phyloP scores from a whole-genome alignment of 2,888 invertebrate species.

The Ditula angustiorana region DNA sequence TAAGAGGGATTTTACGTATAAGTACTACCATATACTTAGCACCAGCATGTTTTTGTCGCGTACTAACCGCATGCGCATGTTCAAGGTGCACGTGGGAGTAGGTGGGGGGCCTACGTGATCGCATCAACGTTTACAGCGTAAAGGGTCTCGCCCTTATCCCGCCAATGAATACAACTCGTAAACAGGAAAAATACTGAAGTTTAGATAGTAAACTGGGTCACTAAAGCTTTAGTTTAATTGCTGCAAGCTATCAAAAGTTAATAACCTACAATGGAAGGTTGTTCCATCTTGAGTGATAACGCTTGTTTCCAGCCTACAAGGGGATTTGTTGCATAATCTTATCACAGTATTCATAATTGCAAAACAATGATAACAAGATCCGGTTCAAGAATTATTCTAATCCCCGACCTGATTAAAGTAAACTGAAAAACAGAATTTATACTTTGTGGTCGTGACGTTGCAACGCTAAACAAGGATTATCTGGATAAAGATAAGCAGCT shows the following conservation, averaged over 20 bases:
- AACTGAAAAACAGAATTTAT: neutral
- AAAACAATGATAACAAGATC: slow-evolving; percentile 20
- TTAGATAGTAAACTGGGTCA: slow-evolving; percentile 14
- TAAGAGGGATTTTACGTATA: neutral
- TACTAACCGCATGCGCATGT: neutral
- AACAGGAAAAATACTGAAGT: slow-evolving; percentile 10
- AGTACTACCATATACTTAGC: neutral
- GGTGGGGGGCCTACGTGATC: slow-evolving; percentile 30
- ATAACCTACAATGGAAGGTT: neutral
- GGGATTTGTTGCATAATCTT: neutral
- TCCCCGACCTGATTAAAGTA: neutral
- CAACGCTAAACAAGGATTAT: neutral
- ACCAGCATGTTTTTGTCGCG: neutral
- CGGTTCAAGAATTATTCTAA: slow-evolving; percentile 15
- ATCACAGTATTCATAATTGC: slow-evolving; percentile 13
- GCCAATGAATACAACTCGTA: neutral
- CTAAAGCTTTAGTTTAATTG: neutral
- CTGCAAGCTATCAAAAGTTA: neutral
- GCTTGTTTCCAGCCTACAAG: neutral
- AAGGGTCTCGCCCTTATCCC: slow-evolving; percentile 22
- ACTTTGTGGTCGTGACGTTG: neutral
- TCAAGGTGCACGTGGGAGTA: slow-evolving; percentile 3
- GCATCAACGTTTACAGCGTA: slow-evolving; percentile 12
- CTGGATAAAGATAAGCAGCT: neutral
- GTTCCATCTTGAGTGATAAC: neutral